Percentiles rank a stretch among this genome's conserved stretches.
phyloP scores from a whole-genome alignment of 1,140 invertebrate genomes.

The Hypsibius dujardini region DNA sequence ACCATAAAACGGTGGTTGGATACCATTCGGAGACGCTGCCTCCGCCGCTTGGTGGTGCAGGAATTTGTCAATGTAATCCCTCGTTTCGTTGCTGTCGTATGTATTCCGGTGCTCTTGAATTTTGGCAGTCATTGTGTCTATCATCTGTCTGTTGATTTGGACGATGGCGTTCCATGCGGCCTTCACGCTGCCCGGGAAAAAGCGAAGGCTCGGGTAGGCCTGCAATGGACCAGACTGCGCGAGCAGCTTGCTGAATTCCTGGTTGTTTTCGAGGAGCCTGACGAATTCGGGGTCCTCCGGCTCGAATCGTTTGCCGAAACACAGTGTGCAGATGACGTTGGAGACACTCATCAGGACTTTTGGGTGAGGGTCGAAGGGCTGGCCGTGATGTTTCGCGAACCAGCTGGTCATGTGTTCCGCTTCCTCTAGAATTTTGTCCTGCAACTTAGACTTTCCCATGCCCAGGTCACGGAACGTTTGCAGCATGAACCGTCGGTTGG shows the following conservation, averaged over 20 bases:
- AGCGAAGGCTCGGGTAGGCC: background rate
- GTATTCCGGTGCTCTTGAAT: background rate
- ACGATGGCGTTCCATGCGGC: background rate
- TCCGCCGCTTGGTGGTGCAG: slow-evolving; percentile 46
- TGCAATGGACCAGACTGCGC: background rate
- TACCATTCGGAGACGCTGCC: slow-evolving; percentile 11
- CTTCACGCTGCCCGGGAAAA: background rate
- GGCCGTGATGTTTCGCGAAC: background rate
- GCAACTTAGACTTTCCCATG: slow-evolving; percentile 38
- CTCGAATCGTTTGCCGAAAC: background rate
- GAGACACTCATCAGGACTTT: background rate
- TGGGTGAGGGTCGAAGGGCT: background rate
- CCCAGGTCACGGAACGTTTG: slow-evolving; percentile 54
- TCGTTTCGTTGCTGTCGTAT: background rate
- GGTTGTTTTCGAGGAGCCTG: background rate
- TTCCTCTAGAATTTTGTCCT: slow-evolving; percentile 45
- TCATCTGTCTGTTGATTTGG: background rate
- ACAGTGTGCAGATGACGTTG: background rate
- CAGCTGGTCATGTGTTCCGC: background rate
- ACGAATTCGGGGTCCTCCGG: background rate
- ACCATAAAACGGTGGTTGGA: background rate
- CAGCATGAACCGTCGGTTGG: slow-evolving; percentile 55
- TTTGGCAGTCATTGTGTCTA: background rate
- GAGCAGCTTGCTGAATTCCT: background rate
- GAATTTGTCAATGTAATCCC: slow-evolving; percentile 67